Evolutionary conservation across 2,113 vertebrate genomes (phyloP).

Genomic region (Loxodonta africana): DNA sequence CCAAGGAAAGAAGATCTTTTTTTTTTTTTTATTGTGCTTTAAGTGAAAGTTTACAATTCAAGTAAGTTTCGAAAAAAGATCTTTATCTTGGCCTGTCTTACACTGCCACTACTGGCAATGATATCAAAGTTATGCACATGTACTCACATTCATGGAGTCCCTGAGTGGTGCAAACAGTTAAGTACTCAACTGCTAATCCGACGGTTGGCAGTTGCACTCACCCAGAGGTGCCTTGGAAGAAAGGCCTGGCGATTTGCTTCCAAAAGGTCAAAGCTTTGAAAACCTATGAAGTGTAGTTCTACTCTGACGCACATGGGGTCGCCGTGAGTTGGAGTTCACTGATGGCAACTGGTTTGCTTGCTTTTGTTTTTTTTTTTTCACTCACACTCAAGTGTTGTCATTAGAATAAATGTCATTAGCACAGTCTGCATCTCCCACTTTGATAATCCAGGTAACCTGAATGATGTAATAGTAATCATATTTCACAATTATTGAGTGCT

Average conservation of each 20-base stretch:
- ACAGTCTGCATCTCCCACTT: neutral
- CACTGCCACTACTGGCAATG: neutral
- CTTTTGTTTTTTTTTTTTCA: neutral
- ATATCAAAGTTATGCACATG: neutral
- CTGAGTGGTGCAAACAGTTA: neutral
- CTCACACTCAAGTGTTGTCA: neutral
- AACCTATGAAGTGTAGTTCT: neutral
- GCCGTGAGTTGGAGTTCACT: neutral
- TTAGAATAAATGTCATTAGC: neutral
- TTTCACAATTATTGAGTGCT: neutral
- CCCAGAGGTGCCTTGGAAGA: neutral
- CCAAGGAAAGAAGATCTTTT: constrained; percentile 20
- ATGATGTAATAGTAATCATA: neutral
- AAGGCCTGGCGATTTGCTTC: neutral
- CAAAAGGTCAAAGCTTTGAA: neutral
- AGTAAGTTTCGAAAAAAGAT: neutral
- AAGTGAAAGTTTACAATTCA: too few species aligned
- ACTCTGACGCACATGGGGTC: neutral
- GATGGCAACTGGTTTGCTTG: neutral
- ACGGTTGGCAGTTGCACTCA: neutral
- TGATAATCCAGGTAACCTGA: neutral
- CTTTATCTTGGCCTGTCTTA: constrained; percentile 23
- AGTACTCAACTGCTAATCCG: neutral
- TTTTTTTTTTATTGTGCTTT: too few species aligned
- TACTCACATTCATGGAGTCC: neutral